These are phyloP conservation scores for Pterocles gutturalis DNA, from an alignment of 2,113 vertebrate genomes.

Conservation along the genomic window DNA sequence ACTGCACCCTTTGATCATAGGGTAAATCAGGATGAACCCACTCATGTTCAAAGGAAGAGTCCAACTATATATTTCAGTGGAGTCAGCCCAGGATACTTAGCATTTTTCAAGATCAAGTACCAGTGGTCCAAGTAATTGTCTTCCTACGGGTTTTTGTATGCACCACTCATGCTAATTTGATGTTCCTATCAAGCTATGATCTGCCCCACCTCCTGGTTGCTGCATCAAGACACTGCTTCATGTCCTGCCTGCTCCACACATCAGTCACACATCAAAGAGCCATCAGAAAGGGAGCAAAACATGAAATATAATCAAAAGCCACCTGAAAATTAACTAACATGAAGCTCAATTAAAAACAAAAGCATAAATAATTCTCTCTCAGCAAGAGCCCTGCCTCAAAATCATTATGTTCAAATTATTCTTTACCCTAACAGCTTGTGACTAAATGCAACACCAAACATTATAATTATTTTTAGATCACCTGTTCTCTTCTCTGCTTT, in stretches of 20 bases:
- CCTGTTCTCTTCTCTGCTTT: not conserved
- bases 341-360: conserved; percentile 49
- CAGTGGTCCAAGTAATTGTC: not conserved
- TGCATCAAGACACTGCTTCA: not conserved
- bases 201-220: not conserved
- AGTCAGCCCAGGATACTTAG: not conserved
- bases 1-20: not conserved
- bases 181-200: not conserved
- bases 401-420: conserved; percentile 2
- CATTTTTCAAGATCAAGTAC: not conserved
- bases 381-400: conserved; percentile 20
- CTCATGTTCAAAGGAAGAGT: not conserved
- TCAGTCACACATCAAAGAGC: not conserved
- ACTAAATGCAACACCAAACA: not conserved
- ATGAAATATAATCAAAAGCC: conserved; percentile 30
- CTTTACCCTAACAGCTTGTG: not conserved
- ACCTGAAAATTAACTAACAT: conserved; percentile 10
- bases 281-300: not conserved
- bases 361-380: not conserved
- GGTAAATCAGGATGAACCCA: not conserved
- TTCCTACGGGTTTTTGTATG: not conserved
- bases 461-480: conserved; percentile 21
- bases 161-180: not conserved
- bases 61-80: not conserved
- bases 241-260: not conserved